These are phyloP conservation scores for Phataginus tricuspis DNA, from an alignment of 2,797 vertebrate species.

Conservation along the genomic window DNA sequence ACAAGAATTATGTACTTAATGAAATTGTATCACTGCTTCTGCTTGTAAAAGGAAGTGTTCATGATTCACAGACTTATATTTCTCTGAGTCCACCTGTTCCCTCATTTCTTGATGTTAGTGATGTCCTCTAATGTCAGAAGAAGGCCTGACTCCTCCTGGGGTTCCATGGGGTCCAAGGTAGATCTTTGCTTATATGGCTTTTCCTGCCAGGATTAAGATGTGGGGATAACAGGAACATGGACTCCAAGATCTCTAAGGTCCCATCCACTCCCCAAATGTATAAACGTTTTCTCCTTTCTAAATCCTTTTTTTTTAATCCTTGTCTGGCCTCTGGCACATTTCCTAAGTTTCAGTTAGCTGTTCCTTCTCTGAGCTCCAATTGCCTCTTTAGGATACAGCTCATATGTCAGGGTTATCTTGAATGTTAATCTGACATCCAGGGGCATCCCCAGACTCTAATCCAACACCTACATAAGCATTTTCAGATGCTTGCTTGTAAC, in stretches of 20 bases:
- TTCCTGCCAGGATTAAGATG: background rate
- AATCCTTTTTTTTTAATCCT: background rate
- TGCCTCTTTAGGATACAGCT: background rate
- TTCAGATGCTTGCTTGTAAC: background rate
- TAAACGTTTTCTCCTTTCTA: background rate
- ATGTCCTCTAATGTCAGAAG: background rate
- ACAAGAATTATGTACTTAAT: slow-evolving; percentile 11
- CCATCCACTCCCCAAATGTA: background rate
- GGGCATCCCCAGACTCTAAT: background rate
- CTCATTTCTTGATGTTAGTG: background rate
- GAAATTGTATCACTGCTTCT: background rate
- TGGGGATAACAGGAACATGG: background rate
- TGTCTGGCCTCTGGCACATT: background rate
- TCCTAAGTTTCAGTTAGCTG: background rate
- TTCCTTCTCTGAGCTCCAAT: background rate
- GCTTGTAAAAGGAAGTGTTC: background rate
- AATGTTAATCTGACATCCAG: background rate
- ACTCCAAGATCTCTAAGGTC: background rate
- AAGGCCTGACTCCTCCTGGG: background rate
- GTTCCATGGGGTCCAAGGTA: background rate
- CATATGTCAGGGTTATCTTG: background rate
- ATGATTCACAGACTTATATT: background rate
- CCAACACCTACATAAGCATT: background rate
- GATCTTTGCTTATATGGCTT: background rate
- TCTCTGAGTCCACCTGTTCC: background rate